A percentile compares a stretch with the other conserved stretches of the same genome.
Evolutionary conservation across 2,888 invertebrate species (phyloP).

Genomic region (Hypselothyrea guttata): DNA sequence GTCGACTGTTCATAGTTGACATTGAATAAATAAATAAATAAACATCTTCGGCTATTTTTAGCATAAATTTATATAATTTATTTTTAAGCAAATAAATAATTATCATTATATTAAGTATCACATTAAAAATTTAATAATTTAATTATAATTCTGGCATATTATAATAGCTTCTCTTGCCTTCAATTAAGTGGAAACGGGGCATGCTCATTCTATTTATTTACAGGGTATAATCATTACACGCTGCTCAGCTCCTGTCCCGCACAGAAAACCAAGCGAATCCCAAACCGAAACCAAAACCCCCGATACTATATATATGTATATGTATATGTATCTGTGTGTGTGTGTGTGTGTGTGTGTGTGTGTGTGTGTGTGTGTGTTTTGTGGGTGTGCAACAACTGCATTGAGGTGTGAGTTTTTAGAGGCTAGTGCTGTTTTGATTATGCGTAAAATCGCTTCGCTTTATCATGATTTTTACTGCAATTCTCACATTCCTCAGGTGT

Average conservation of each 20-base stretch:
- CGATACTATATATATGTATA: slow-evolving; percentile 30
- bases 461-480: slow-evolving; percentile 67
- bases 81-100: no score
- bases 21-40: no score
- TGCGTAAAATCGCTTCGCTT: slow-evolving; percentile 73
- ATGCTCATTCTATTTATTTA: no score
- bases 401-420: slow-evolving; percentile 65
- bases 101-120: no score
- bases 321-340: slow-evolving; percentile 4
- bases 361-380: slow-evolving; percentile 13
- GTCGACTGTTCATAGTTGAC: no score
- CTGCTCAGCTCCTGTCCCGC: slow-evolving; percentile 68
- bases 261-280: slow-evolving; percentile 37
- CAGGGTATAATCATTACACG: slow-evolving; percentile 64
- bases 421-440: slow-evolving; percentile 71
- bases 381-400: slow-evolving; percentile 44
- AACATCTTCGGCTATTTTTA: no score
- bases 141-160: no score
- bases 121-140: no score
- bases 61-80: no score
- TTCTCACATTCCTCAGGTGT: slow-evolving; percentile 56
- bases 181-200: no score
- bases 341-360: slow-evolving; percentile 1
- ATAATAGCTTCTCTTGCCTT: no score
- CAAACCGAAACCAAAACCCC: slow-evolving; percentile 43